Percentiles rank a stretch among this genome's conserved stretches.
These are phyloP conservation scores for Pseudococcus viburni DNA, from an alignment of 2,888 invertebrate species.

Conservation along the genomic window DNA sequence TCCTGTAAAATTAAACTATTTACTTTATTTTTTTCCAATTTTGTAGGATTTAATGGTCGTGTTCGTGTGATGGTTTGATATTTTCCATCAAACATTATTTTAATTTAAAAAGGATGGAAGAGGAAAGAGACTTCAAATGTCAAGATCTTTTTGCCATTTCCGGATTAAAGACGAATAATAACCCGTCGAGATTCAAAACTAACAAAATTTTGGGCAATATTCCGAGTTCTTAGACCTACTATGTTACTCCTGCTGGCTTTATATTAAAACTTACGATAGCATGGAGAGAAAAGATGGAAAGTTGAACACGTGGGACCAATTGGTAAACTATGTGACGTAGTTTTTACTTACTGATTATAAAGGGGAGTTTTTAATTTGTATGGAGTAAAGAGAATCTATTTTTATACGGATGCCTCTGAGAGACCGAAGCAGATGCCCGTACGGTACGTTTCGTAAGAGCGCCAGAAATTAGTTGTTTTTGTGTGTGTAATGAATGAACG, in stretches of 20 bases:
- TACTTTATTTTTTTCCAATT: too few relatives aligned
- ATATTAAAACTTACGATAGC: background rate
- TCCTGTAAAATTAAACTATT: too few relatives aligned
- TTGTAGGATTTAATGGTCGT: too few relatives aligned
- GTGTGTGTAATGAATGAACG: slow-evolving; percentile 22
- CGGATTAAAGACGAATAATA: too few relatives aligned
- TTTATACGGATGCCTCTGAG: slow-evolving; percentile 41
- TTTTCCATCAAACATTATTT: too few relatives aligned
- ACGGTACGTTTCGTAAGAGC: background rate
- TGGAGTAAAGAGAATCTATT: slow-evolving; percentile 18
- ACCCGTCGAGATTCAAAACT: too few relatives aligned
- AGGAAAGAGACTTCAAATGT: too few relatives aligned
- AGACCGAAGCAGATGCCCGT: background rate
- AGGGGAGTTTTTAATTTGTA: slow-evolving; percentile 41
- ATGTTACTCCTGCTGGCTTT: background rate
- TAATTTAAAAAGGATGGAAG: too few relatives aligned
- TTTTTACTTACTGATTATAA: background rate
- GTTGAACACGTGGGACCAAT: slow-evolving; percentile 19
- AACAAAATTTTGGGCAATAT: too few relatives aligned
- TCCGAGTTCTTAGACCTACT: too few relatives aligned
- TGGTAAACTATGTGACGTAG: slow-evolving; percentile 17
- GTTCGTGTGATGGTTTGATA: too few relatives aligned
- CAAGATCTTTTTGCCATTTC: too few relatives aligned
- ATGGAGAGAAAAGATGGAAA: background rate
- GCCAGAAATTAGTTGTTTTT: slow-evolving; percentile 28